These are phyloP conservation scores for Phoenoteleia sp. DNA, from an alignment of 2,888 invertebrate species.

Conservation along the genomic window DNA sequence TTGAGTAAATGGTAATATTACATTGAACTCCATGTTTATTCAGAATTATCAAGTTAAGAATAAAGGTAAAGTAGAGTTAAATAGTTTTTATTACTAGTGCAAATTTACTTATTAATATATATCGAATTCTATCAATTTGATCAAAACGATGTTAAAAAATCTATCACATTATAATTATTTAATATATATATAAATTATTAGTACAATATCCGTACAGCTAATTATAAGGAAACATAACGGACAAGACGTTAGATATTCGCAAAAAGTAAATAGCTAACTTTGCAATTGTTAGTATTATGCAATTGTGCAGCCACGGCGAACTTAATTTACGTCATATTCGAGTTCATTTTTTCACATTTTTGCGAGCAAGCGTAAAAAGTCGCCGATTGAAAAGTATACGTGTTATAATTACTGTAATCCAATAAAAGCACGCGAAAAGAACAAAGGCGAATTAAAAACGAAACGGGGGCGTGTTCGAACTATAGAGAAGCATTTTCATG, in stretches of 20 bases:
- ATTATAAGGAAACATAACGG: not conserved
- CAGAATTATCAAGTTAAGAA: too few species aligned
- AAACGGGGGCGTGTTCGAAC: constrained; percentile 60
- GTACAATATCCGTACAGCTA: too few species aligned
- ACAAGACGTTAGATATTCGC: not conserved
- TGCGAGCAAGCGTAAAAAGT: not conserved
- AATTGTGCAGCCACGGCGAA: not conserved
- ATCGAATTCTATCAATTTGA: too few species aligned
- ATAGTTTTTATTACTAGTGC: too few species aligned
- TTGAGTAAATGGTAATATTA: too few species aligned
- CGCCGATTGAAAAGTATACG: constrained; percentile 10
- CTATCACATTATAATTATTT: too few species aligned
- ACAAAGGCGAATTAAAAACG: constrained; percentile 63
- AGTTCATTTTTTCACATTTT: not conserved
- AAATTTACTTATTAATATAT: too few species aligned
- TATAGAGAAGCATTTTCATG: constrained; percentile 71
- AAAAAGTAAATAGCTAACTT: not conserved
- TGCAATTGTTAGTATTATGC: too few species aligned
- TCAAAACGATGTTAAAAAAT: too few species aligned
- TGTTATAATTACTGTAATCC: constrained; percentile 34
- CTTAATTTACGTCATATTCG: not conserved
- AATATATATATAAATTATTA: too few species aligned
- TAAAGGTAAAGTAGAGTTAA: not conserved
- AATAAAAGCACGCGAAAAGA: constrained; percentile 47
- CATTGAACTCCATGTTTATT: too few species aligned